Evolutionary conservation across 1,140 invertebrate genomes (phyloP).

Genomic region (Rhizoglyphus robini): DNA sequence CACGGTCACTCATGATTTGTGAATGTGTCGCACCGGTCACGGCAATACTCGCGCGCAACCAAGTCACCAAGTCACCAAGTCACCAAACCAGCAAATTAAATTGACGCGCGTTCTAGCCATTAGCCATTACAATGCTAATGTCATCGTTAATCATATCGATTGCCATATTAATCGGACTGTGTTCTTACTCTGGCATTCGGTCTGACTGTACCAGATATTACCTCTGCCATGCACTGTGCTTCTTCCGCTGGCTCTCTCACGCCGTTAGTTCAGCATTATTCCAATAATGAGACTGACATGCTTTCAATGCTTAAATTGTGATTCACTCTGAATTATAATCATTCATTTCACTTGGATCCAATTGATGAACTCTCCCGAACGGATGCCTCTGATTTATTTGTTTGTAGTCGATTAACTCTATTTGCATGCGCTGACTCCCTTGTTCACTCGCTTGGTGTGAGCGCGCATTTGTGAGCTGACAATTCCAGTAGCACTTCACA

Average conservation of each 20-base stretch:
- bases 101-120: neutral
- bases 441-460: neutral
- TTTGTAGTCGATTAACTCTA: neutral
- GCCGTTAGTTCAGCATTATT: neutral
- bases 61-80: too few species aligned
- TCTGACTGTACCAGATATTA: neutral
- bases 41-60: neutral
- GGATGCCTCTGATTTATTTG: conserved; percentile 5
- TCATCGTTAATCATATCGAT: conserved; percentile 4
- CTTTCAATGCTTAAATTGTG: neutral
- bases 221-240: neutral
- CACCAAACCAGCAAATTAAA: conserved; percentile 1
- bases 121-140: conserved; percentile 5
- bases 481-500: neutral
- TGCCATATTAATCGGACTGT: conserved; percentile 1
- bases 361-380: conserved; percentile 5
- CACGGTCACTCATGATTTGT: conserved; percentile 6
- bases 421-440: too few species aligned
- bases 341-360: conserved; percentile 6
- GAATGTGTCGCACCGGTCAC: neutral
- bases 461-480: too few species aligned
- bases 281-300: neutral
- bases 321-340: conserved; percentile 8
- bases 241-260: neutral
- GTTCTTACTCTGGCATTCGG: neutral